phyloP scores from a whole-genome alignment of 2,888 invertebrate genomes.

The Incurvaria masculella region DNA sequence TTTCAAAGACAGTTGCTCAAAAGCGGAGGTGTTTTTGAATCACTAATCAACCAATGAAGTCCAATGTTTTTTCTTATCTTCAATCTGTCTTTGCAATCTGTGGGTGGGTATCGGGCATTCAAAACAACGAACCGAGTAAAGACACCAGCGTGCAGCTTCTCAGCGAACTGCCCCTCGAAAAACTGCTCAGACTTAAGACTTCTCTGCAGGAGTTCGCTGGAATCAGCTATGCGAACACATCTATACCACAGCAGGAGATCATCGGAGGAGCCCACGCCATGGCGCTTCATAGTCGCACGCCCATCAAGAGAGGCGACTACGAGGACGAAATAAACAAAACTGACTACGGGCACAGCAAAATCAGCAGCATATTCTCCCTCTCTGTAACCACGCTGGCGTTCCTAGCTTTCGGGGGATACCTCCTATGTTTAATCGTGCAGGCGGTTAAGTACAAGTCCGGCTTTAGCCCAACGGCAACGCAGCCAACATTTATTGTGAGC shows the following conservation, averaged over 20 bases:
- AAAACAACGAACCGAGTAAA: not conserved
- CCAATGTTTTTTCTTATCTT: too few species aligned
- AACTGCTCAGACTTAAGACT: conserved; percentile 61
- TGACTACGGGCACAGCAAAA: conserved; percentile 52
- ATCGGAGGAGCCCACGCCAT: conserved; percentile 36
- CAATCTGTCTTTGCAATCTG: too few species aligned
- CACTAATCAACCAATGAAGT: too few species aligned
- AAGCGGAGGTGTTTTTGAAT: too few species aligned
- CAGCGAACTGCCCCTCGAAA: conserved; percentile 66
- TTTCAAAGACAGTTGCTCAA: too few species aligned
- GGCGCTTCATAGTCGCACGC: conserved; percentile 33
- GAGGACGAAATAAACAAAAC: conserved; percentile 48
- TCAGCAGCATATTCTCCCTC: conserved; percentile 73
- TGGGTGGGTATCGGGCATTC: too few species aligned
- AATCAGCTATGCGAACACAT: conserved; percentile 26
- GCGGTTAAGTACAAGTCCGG: conserved; percentile 65
- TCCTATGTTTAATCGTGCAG: conserved; percentile 73
- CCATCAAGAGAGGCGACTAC: conserved; percentile 39
- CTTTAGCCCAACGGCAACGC: conserved; percentile 25
- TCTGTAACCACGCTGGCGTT: conserved; percentile 78
- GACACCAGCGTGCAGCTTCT: conserved; percentile 44
- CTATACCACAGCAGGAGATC: conserved; percentile 24
- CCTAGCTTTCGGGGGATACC: conserved; percentile 80
- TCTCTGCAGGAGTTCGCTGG: conserved; percentile 35
- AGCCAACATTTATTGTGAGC: conserved; percentile 36